phyloP scores from a whole-genome alignment of 2,888 invertebrate genomes.

The Catocala nupta region DNA sequence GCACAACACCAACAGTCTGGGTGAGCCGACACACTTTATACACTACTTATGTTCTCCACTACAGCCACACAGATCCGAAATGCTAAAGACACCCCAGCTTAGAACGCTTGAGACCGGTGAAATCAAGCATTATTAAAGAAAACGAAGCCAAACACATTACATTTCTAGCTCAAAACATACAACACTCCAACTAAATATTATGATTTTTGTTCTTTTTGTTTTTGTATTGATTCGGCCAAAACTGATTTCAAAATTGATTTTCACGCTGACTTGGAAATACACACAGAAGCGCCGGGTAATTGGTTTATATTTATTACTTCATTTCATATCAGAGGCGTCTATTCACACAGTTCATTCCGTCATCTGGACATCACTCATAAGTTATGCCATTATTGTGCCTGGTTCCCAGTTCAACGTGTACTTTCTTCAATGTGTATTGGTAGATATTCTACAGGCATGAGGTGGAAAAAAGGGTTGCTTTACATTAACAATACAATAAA shows the following conservation, averaged over 20 bases:
- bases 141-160: no score
- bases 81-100: no score
- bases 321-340: conserved; percentile 6
- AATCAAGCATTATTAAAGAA: no score
- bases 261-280: conserved; percentile 45
- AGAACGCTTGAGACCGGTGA: no score
- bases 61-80: no score
- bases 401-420: conserved; percentile 17
- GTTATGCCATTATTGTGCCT: not conserved
- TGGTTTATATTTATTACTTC: conserved; percentile 25
- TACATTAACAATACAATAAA: no score
- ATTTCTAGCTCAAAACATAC: no score
- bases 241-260: conserved; percentile 40
- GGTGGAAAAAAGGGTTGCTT: no score
- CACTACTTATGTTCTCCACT: no score
- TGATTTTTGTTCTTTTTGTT: not conserved
- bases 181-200: no score
- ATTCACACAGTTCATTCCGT: conserved; percentile 1
- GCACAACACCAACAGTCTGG: no score
- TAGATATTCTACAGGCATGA: not conserved
- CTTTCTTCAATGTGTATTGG: not conserved
- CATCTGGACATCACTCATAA: not conserved
- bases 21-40: conserved; percentile 7
- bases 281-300: conserved; percentile 47
- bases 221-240: conserved; percentile 12